Evolutionary conservation across 2,888 invertebrate genomes (phyloP), one percentile per base, ranked within the genome.

Genomic region (Slavum lentiscoides): DNA sequence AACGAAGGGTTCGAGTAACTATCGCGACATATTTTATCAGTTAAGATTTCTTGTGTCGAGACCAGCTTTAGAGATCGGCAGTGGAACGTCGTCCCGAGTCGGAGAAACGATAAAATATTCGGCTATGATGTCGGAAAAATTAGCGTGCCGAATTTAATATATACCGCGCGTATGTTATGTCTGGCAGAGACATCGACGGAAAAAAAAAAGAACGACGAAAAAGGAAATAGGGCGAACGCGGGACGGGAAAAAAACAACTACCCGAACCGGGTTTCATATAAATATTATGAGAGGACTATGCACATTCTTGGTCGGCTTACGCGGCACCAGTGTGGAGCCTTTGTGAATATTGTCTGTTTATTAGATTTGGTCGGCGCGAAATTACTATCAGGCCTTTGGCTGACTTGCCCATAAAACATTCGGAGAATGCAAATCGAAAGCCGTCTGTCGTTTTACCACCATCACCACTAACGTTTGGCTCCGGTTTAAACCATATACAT

Each of bases 211-310:
- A 55, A 37, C 13, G n/a, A 23, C 21, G 23, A n/a, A 58, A n/a
- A n/a, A n/a, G n/a, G n/a, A 70, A 39, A 69, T 49, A 66, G 23
- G 43, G 58, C 13, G 75, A 66, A 43, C 43, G 66, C 30, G 30
- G 30, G 43, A 80, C 30, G 15, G 64, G 67, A 70, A 80, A 77
- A 80, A 80, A 70, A 77, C 77, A 76, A 77, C 77, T 77, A 69
- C 53, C 55, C 62, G 21, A 61, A 72, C 62, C 19, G 77, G 55
- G 77, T 80, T 70, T 80, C 77, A 70, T 80, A 80, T 70, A 80
- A 80, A 80, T 70, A 80, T 80, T 80, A 80, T 80, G 77, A 80
- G 77, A 80, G 77, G 70, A 70, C 77, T 70, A 70, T 62, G 70
- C 77, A 39, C 77, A 80, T 80, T 80, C 77, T 80, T 80, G 77